Conservation (phyloP, 1,140 invertebrate genomes). For the Trichonephila clavata region DNA sequence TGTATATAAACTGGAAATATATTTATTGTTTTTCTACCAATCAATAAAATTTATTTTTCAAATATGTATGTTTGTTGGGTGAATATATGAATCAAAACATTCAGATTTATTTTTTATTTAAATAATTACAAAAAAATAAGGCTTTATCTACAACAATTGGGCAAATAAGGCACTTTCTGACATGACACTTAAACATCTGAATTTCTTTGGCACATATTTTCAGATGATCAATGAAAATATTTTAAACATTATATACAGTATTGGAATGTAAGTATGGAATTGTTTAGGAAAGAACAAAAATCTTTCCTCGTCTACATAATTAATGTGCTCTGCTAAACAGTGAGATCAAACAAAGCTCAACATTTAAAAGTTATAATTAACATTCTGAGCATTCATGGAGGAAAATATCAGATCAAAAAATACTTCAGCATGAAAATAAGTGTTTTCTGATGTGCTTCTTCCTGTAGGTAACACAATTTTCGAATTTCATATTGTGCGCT, state of each 20-base stretch:
- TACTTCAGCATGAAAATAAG: background rate
- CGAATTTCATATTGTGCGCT: constrained; percentile 15
- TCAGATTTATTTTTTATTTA: constrained; percentile 1
- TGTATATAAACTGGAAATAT: constrained; percentile 61
- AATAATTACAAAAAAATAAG: constrained; percentile 49
- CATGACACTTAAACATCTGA: constrained; percentile 29
- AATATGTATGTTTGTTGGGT: background rate
- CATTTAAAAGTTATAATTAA: background rate
- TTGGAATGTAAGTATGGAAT: constrained; percentile 76
- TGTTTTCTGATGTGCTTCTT: background rate
- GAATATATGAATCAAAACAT: background rate
- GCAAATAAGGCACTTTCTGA: constrained; percentile 64
- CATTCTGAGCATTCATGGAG: background rate
- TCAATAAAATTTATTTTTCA: constrained; percentile 61
- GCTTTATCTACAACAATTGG: constrained; percentile 9
- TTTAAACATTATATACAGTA: constrained; percentile 42
- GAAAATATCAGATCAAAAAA: background rate
- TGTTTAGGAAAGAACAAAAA: background rate
- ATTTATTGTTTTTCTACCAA: constrained; percentile 67
- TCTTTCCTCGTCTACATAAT: background rate
- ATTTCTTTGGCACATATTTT: constrained; percentile 62
- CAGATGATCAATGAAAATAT: constrained; percentile 46
- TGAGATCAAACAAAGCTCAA: constrained; percentile 58
- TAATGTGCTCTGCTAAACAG: constrained; percentile 22
- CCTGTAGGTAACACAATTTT: background rate